Conservation (phyloP, 2,113 vertebrate genomes). For the Chloebia gouldiae region DNA sequence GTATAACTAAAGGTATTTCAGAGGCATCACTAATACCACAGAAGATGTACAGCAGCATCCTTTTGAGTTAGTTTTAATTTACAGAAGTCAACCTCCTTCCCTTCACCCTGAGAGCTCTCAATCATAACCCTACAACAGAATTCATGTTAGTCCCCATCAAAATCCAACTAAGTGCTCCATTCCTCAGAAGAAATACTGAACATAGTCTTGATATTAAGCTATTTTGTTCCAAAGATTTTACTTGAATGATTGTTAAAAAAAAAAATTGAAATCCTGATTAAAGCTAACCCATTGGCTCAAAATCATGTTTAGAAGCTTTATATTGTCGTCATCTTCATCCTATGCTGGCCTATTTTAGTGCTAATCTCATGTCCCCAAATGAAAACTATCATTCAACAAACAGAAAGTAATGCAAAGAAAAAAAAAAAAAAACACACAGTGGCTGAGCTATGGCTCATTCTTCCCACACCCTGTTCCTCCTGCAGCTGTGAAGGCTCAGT, state of each 20-base stretch:
- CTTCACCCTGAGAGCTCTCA: background rate
- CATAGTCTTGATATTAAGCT: background rate
- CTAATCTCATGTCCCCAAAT: background rate
- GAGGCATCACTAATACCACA: background rate
- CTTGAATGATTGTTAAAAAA: background rate
- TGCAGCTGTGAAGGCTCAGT: background rate
- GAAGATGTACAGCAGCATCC: background rate
- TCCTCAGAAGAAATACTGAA: background rate
- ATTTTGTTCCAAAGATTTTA: background rate
- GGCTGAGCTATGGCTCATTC: background rate
- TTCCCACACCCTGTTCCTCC: background rate
- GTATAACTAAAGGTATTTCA: background rate
- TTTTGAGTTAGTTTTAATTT: background rate
- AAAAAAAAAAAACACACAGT: background rate
- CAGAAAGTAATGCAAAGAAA: background rate
- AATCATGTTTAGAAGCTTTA: background rate
- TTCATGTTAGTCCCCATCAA: background rate
- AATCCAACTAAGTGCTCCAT: background rate
- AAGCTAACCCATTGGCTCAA: background rate
- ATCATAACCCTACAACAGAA: background rate
- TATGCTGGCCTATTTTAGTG: conserved; percentile 10
- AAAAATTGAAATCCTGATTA: background rate
- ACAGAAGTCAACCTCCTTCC: background rate
- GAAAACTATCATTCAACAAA: background rate
- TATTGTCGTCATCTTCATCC: background rate